These are phyloP conservation scores for Mobula hypostoma DNA, from an alignment of 2,113 vertebrate genomes.

Conservation along the genomic window DNA sequence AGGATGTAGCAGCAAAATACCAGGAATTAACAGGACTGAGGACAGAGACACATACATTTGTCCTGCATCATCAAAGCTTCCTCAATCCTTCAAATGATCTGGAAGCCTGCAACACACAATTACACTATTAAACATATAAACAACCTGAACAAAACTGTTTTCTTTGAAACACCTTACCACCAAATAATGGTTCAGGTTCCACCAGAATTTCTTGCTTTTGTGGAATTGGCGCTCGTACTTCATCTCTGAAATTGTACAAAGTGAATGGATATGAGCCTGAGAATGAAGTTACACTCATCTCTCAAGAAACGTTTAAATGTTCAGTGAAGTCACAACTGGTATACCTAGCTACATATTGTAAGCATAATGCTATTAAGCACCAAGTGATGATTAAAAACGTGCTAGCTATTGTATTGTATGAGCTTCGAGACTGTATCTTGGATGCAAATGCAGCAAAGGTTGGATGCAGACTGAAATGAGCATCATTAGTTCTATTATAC, in stretches of 20 bases:
- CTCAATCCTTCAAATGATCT: too few species aligned
- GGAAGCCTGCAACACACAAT: too few species aligned
- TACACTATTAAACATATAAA: neutral
- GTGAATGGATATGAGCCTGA: neutral
- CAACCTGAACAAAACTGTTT: neutral
- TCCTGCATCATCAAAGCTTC: too few species aligned
- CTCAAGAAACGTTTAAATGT: neutral
- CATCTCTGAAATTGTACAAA: conserved; percentile 63
- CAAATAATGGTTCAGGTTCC: conserved; percentile 93
- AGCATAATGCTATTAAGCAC: neutral
- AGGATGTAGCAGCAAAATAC: neutral
- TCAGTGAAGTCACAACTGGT: neutral
- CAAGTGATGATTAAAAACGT: neutral
- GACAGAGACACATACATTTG: neutral
- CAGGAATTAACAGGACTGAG: neutral
- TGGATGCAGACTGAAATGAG: neutral
- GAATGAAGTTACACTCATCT: neutral
- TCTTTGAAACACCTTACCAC: conserved; percentile 63
- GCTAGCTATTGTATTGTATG: neutral
- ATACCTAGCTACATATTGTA: neutral
- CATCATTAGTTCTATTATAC: too few species aligned
- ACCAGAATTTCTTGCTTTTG: conserved; percentile 98
- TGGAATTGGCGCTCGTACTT: conserved; percentile 94
- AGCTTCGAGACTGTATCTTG: neutral
- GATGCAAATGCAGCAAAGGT: neutral